phyloP scores from a whole-genome alignment of 92 coral and sea anemone genomes.

The Actinernus sp. region DNA sequence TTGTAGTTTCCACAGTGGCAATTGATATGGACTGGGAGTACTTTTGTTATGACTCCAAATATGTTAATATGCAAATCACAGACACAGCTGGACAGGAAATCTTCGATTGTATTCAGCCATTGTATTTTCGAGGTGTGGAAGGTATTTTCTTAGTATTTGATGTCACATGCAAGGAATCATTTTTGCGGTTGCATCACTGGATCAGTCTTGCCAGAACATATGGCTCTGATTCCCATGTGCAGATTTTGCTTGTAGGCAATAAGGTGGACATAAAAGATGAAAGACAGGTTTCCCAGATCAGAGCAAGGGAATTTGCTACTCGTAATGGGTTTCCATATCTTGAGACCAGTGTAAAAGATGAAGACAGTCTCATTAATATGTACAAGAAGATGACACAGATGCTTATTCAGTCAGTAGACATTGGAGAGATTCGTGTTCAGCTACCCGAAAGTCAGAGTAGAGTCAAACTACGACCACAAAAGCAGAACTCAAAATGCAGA shows the following conservation, averaged over 20 bases:
- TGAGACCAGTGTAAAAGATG: constrained; percentile 71
- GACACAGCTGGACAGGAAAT: constrained; percentile 90
- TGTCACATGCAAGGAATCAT: constrained; percentile 56
- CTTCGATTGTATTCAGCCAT: constrained; percentile 57
- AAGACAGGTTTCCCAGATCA: constrained; percentile 37
- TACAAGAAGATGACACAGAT: constrained; percentile 54
- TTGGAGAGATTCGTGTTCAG: constrained; percentile 27
- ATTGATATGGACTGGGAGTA: constrained; percentile 56
- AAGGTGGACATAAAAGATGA: constrained; percentile 51
- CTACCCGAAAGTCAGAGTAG: background rate
- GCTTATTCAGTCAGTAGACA: constrained; percentile 56
- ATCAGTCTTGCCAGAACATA: constrained; percentile 41
- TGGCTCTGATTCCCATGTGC: constrained; percentile 42
- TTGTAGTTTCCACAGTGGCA: constrained; percentile 57
- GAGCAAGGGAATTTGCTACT: constrained; percentile 52
- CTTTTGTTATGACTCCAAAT: constrained; percentile 65
- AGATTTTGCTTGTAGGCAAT: constrained; percentile 71
- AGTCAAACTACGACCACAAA: background rate
- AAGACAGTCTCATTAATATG: constrained; percentile 61
- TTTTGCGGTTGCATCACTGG: constrained; percentile 61
- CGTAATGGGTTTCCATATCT: constrained; percentile 51
- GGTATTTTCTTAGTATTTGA: constrained; percentile 80
- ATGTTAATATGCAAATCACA: constrained; percentile 46
- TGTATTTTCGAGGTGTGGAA: constrained; percentile 77
- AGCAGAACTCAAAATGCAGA: constrained; percentile 8